Evolutionary conservation across 2,113 vertebrate species (phyloP).

Genomic region (Heterotis niloticus): DNA sequence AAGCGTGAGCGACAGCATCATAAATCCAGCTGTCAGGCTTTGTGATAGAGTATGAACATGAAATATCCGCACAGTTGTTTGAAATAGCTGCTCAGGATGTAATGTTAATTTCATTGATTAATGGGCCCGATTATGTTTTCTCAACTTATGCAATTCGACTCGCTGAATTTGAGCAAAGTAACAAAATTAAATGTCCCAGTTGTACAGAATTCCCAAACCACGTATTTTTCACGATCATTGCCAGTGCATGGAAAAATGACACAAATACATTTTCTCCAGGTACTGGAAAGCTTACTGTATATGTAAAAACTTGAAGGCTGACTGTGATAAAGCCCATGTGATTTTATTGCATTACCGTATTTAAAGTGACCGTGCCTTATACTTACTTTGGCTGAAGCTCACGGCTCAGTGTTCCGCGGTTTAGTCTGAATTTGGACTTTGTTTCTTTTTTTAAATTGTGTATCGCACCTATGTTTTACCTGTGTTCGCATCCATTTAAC

Average conservation of each 20-base stretch:
- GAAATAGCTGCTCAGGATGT: conserved; percentile 1
- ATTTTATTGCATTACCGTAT: too few relatives aligned
- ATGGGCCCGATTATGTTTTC: conserved; percentile 25
- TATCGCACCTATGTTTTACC: too few relatives aligned
- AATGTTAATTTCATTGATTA: conserved; percentile 28
- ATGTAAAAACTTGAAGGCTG: not conserved
- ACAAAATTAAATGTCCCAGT: conserved; percentile 16
- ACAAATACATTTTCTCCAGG: conserved; percentile 8
- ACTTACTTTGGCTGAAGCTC: too few relatives aligned
- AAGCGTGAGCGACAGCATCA: not conserved
- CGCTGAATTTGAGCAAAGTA: conserved; percentile 22
- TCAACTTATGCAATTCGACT: conserved; percentile 15
- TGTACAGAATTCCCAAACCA: not conserved
- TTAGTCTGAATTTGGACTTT: too few relatives aligned
- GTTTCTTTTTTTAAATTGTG: too few relatives aligned
- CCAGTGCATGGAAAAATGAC: not conserved
- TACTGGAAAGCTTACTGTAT: conserved; percentile 3
- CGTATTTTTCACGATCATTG: conserved; percentile 11
- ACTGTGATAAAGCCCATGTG: not conserved
- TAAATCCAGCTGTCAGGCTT: conserved; percentile 19
- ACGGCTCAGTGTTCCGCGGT: too few relatives aligned
- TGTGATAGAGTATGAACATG: conserved; percentile 7
- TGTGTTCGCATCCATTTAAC: too few relatives aligned
- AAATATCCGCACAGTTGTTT: conserved; percentile 17
- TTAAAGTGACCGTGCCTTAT: too few relatives aligned